phyloP scores from a whole-genome alignment of 2,797 vertebrate genomes.

The Furcifer pardalis region DNA sequence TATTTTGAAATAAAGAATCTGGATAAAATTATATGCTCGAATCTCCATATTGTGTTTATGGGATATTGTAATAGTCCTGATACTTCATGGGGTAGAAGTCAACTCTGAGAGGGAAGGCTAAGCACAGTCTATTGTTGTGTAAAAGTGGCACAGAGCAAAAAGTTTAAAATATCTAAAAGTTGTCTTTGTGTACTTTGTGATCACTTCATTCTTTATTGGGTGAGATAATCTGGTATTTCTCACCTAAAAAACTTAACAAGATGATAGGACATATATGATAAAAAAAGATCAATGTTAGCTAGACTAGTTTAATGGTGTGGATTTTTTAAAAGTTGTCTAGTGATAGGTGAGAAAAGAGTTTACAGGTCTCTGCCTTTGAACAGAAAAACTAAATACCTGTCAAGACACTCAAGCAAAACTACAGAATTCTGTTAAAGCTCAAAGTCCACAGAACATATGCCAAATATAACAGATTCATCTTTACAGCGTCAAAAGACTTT shows the following conservation, averaged over 20 bases:
- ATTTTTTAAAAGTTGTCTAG: neutral
- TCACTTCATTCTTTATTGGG: neutral
- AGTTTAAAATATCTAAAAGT: neutral
- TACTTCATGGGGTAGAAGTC: neutral
- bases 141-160: too few species aligned
- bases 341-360: neutral
- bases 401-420: neutral
- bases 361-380: neutral
- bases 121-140: neutral
- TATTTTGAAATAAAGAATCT: neutral
- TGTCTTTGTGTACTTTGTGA: neutral
- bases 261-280: constrained; percentile 2
- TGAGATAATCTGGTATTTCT: constrained; percentile 1
- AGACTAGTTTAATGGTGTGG: neutral
- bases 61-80: neutral
- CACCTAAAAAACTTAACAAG: neutral
- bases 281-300: constrained; percentile 11
- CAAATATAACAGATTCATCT: neutral
- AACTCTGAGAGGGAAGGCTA: neutral
- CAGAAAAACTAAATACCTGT: neutral
- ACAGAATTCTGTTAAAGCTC: neutral
- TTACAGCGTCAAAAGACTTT: too few species aligned
- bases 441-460: neutral
- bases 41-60: neutral
- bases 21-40: neutral